Evolutionary conservation across 2,113 vertebrate genomes (phyloP).

Genomic region (Callaeas wilsoni): DNA sequence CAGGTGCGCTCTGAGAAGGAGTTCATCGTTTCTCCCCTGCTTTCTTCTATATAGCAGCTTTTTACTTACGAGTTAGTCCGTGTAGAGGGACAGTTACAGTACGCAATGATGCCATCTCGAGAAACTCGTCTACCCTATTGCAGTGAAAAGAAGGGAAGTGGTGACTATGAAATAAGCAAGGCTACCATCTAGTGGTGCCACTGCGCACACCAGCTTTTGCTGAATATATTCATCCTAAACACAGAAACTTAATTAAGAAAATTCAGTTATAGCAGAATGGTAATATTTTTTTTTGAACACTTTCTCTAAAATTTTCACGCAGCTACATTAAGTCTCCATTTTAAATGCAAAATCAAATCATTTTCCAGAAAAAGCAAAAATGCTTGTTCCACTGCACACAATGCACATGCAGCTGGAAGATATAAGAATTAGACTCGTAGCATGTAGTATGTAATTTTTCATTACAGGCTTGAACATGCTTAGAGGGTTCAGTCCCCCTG

Average conservation of each 20-base stretch:
- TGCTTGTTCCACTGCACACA: accelerated
- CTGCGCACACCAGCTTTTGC: background rate
- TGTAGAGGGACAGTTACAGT: background rate
- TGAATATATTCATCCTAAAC: background rate
- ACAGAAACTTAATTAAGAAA: background rate
- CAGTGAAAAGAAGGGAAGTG: background rate
- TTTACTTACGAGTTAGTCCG: background rate
- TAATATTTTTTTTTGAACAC: background rate
- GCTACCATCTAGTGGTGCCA: slow-evolving; percentile 54
- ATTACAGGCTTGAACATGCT: background rate
- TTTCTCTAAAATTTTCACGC: background rate
- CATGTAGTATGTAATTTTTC: background rate
- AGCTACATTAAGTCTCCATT: background rate
- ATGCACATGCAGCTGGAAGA: background rate
- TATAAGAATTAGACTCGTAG: background rate
- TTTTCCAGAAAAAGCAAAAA: background rate
- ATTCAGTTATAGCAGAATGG: background rate
- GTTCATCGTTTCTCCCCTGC: background rate
- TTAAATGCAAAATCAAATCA: background rate
- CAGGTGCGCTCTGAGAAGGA: background rate
- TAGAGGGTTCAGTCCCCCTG: background rate
- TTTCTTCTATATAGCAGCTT: background rate
- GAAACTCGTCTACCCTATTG: background rate
- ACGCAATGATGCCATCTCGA: accelerated
- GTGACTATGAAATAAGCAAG: background rate